phyloP scores from a whole-genome alignment of 2,888 invertebrate species.

The Craniophora ligustri region DNA sequence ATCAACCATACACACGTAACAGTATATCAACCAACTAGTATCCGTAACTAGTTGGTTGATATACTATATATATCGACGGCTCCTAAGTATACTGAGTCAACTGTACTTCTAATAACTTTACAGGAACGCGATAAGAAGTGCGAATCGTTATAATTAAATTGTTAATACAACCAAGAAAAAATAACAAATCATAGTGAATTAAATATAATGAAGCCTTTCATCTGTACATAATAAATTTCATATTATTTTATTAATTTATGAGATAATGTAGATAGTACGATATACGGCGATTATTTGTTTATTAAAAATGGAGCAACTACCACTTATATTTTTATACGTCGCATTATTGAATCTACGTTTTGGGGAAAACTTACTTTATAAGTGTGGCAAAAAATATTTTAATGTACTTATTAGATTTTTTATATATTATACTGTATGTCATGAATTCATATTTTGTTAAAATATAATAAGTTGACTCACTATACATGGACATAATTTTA shows the following conservation, averaged over 20 bases:
- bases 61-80: not conserved
- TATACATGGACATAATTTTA: constrained; percentile 1
- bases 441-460: constrained; percentile 2
- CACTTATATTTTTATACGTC: constrained; percentile 22
- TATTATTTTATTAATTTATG: not conserved
- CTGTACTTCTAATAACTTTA: constrained; percentile 1
- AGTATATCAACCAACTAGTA: too few relatives aligned
- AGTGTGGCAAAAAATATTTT: constrained; percentile 1
- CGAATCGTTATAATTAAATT: constrained; percentile 1
- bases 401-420: not conserved
- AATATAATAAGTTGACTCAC: constrained; percentile 3
- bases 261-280: constrained; percentile 5
- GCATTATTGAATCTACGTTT: not conserved
- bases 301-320: constrained; percentile 22
- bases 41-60: too few relatives aligned
- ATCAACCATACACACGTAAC: too few relatives aligned
- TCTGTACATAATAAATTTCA: not conserved
- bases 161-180: constrained; percentile 4
- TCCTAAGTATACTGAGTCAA: constrained; percentile 7
- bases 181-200: constrained; percentile 1
- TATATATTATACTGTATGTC: not conserved
- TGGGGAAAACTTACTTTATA: not conserved
- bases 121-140: constrained; percentile 1
- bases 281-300: constrained; percentile 20
- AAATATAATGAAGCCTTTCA: not conserved